Base-by-base conservation (phyloP, 2,888 invertebrate species). In the Cosmopolites sordidus region DNA sequence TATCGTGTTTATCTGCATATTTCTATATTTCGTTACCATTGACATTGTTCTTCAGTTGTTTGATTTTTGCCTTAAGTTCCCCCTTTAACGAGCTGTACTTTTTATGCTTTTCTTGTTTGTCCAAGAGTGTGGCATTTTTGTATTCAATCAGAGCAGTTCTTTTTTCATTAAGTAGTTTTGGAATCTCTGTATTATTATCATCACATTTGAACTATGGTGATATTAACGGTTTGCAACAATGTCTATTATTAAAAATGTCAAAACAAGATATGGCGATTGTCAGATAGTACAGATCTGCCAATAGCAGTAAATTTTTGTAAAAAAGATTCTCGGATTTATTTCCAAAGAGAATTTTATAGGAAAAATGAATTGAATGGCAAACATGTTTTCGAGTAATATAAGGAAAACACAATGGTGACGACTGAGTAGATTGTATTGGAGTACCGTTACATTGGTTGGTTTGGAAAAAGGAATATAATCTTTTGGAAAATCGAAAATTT, bases 371-470 rank as follows among this genome's bases (percentile, higher is more conserved):
- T 54, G 51, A 47, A 37, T 27, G 29, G 37, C 39, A 33, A n/a
- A 33, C 3, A 33, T 12, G 14, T 14, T 33, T 33, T 9, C 9
- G 16, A 37, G 18, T 22, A 38, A 18, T 33, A 44, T 37, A 16
- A 54, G 39, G 29, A 38, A 18, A 40, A n/a, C 66, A 74, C 71
- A 70, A 79, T 79, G 79, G 77, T 78, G 63, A 71, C 76, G 58
- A 69, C 74, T 59, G 80, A 82, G 58, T 76, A 73, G 62, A 82
- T 86, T 60, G 76, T 78, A 71, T 70, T 74, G 54, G 80, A 84
- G 73, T 92, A 83, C 77, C 92, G 11, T 74, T 92, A 61, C 92
- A 93, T 72, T 90, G 88, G 86, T 76, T 87, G 62, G 87, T 92
- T 47, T 93, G 92, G 92, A 83, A 88, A 71, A 87, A 91, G 73